These are phyloP conservation scores for Periophthalmus magnuspinnatus DNA, from an alignment of 2,797 vertebrate genomes.

Conservation along the genomic window DNA sequence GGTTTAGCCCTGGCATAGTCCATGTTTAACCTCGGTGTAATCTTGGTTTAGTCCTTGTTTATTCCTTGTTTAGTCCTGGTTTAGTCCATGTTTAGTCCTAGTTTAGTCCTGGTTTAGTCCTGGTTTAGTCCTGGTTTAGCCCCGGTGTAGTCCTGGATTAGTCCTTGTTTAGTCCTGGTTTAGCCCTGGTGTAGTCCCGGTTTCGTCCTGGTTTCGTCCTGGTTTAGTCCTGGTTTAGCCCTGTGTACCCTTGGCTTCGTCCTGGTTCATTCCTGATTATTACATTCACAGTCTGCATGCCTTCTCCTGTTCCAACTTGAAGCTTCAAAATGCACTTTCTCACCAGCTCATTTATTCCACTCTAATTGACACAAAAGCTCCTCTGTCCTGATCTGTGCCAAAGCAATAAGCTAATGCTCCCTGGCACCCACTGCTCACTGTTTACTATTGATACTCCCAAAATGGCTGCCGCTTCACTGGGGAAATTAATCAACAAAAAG, in stretches of 20 bases:
- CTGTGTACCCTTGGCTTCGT: not conserved
- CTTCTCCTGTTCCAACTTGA: conserved; percentile 36
- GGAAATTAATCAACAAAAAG: conserved; percentile 42
- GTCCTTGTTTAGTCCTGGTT: too few relatives aligned
- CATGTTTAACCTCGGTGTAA: too few relatives aligned
- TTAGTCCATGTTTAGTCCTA: too few relatives aligned
- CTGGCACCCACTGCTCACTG: conserved; percentile 42
- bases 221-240: not conserved
- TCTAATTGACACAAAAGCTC: conserved; percentile 47
- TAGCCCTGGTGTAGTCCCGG: not conserved
- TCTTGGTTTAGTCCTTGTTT: too few relatives aligned
- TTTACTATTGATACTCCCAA: conserved; percentile 50
- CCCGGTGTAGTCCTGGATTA: too few relatives aligned
- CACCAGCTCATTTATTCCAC: conserved; percentile 52
- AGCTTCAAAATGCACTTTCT: conserved; percentile 50
- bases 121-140: too few relatives aligned
- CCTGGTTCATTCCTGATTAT: not conserved
- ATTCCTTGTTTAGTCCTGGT: too few relatives aligned
- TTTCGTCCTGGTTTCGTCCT: not conserved
- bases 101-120: too few relatives aligned
- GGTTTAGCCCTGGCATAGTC: too few relatives aligned
- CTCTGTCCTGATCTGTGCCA: conserved; percentile 46
- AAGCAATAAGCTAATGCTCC: conserved; percentile 68
- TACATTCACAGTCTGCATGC: conserved; percentile 9
- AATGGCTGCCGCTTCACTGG: conserved; percentile 20